Conservation (phyloP, 2,888 invertebrate species). For the Calephelis perditalis region DNA sequence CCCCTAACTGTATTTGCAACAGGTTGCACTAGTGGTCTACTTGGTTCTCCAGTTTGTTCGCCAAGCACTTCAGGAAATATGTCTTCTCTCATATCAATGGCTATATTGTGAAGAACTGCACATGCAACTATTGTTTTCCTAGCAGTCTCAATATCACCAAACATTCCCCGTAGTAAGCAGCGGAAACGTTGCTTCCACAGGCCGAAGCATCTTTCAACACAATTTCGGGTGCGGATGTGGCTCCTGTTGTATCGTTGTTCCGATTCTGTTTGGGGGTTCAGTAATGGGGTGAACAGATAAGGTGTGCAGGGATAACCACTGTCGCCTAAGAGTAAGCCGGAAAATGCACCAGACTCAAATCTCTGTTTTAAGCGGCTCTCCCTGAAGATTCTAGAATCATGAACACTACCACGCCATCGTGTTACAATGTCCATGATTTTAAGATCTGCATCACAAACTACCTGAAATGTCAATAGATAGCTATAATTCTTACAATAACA, state of each 20-base stretch:
- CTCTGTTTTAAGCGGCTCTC: conserved; percentile 23
- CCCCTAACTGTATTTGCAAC: neutral
- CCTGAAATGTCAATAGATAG: neutral
- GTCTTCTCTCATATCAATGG: conserved; percentile 22
- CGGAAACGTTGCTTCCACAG: neutral
- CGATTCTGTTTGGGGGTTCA: neutral
- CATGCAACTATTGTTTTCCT: conserved; percentile 20
- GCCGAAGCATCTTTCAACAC: neutral
- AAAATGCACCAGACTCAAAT: conserved; percentile 23
- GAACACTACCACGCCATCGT: conserved; percentile 27
- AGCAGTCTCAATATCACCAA: neutral
- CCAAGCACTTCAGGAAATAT: neutral
- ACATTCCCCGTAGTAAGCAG: neutral
- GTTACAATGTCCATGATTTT: conserved; percentile 24
- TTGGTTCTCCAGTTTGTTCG: neutral
- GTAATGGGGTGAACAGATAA: conserved; percentile 11
- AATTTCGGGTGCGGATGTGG: neutral
- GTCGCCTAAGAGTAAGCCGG: conserved; percentile 8
- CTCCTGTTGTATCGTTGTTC: conserved; percentile 5
- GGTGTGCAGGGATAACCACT: conserved; percentile 4
- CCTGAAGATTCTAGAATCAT: conserved; percentile 29
- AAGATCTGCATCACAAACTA: neutral
- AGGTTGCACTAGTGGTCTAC: neutral
- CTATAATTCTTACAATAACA: neutral
- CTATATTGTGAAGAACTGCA: conserved; percentile 24